Evolutionary conservation across 2,797 vertebrate genomes (phyloP).

Genomic region (Clarias fuscus): DNA sequence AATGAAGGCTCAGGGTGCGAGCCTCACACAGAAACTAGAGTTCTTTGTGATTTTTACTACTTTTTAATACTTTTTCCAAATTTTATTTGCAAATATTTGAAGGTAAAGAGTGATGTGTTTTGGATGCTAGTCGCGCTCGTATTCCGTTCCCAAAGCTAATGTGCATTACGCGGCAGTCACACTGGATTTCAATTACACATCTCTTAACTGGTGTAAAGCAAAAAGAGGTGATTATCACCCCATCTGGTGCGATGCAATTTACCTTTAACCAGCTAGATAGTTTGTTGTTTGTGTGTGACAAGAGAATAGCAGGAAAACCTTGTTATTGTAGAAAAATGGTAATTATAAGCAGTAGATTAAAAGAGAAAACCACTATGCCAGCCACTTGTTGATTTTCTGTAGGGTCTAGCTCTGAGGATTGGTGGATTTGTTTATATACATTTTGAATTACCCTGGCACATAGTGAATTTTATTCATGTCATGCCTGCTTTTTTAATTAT

Average conservation of each 20-base stretch:
- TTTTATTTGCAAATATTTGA: conserved; percentile 4
- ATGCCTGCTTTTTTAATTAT: neutral
- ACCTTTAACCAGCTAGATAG: neutral
- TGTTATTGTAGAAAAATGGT: neutral
- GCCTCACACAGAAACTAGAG: conserved; percentile 17
- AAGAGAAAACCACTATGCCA: neutral
- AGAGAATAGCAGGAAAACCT: neutral
- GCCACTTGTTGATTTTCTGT: neutral
- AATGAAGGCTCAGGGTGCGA: conserved; percentile 21
- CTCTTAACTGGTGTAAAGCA: neutral
- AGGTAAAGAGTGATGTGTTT: neutral
- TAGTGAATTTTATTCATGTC: neutral
- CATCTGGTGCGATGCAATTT: neutral
- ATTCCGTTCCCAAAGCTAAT: neutral
- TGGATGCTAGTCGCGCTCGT: neutral
- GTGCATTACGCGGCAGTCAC: neutral
- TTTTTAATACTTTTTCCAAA: conserved; percentile 28
- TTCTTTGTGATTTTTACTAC: conserved; percentile 4
- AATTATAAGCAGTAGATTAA: neutral
- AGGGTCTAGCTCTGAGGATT: neutral
- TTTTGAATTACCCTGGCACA: neutral
- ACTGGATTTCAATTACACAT: neutral
- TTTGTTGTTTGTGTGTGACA: neutral
- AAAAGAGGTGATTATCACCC: neutral
- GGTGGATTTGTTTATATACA: neutral